Percentiles rank a stretch among this genome's conserved stretches.
phyloP scores from a whole-genome alignment of 2,113 vertebrate genomes.

The Trematocara macrostoma region DNA sequence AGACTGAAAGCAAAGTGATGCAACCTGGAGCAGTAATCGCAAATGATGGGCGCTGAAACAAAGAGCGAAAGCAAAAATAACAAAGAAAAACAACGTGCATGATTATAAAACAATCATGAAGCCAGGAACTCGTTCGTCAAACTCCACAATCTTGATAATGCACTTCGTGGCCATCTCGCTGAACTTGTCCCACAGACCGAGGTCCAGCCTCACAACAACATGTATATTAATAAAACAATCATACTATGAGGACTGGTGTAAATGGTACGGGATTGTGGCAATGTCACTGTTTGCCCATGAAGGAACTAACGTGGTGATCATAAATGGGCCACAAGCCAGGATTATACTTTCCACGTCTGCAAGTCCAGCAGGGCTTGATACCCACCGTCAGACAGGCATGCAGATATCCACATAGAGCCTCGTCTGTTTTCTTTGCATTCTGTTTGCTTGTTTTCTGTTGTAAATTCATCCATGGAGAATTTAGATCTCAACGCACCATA shows the following conservation, averaged over 20 bases:
- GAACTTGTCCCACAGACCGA: slow-evolving; percentile 98
- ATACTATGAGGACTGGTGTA: neutral
- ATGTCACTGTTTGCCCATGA: neutral
- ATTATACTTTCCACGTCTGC: neutral
- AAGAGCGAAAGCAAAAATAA: neutral
- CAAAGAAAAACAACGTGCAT: neutral
- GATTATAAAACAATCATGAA: neutral
- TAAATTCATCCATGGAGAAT: neutral
- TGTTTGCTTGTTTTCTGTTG: neutral
- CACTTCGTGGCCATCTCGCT: slow-evolving; percentile 98
- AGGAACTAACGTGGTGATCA: neutral
- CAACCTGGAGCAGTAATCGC: neutral
- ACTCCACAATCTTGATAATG: slow-evolving; percentile 99
- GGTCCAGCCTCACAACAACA: slow-evolving; percentile 82
- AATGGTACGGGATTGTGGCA: neutral
- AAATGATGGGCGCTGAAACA: neutral
- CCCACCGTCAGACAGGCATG: neutral
- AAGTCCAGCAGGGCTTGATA: neutral
- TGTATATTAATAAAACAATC: neutral
- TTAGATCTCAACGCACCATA: neutral
- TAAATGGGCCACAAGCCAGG: neutral
- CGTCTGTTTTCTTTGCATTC: neutral
- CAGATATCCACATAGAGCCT: neutral
- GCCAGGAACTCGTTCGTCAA: slow-evolving; percentile 63
- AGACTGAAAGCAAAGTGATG: neutral